Evolutionary conservation across 2,797 vertebrate species (phyloP), one percentile per base, ranked within the genome.

Genomic region (Cyclopterus lumpus): DNA sequence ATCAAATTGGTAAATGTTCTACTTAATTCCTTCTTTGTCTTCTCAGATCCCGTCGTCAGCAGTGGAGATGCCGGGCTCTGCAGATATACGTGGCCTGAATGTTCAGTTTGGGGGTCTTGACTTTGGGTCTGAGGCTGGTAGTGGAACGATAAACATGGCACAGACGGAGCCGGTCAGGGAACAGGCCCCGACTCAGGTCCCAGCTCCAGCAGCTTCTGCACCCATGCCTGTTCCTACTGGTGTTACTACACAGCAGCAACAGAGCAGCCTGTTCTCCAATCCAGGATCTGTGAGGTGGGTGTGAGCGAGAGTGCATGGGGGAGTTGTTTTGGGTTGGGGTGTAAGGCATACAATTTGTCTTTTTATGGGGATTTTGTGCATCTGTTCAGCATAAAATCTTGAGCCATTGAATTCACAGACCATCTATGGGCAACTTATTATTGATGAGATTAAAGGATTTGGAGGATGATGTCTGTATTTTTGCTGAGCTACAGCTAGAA

Each of bases 101-200:
- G 96, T 99, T 85, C 98, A 99, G 90, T 99, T 99, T 89, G 98
- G 98, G 42, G 97, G 98, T 60, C 92, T 99, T 53, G 97, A 99
- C 91, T 99, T 99, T 92, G 97, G 96, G 64, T 96, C 97, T 58
- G 98, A 98, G 83, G 88, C 96, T 36, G 89, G 92, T 4, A 90
- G 80, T 73, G 90, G 79, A 40, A 1, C 96, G 5, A 92, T 94
- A 10, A 96, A 97, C 38, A 93, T 97, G 89, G 91, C 94, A 78
- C 95, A 96, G 68, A n/a, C 91, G 5, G 92, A 96, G 86, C 81
- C 83, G 71, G 92, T 75, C 88, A 96, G 85, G 85, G 96, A 96
- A 77, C 76, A 93, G 3, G 80, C 91, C 15, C 73, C 80, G 0
- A 68, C 86, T 57, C 73, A 89, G 42, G 71, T 64, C 22, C 63